Percentiles rank a stretch among this genome's conserved stretches.
These are phyloP conservation scores for Gymnodraco acuticeps DNA, from an alignment of 2,797 vertebrate genomes.

Conservation along the genomic window DNA sequence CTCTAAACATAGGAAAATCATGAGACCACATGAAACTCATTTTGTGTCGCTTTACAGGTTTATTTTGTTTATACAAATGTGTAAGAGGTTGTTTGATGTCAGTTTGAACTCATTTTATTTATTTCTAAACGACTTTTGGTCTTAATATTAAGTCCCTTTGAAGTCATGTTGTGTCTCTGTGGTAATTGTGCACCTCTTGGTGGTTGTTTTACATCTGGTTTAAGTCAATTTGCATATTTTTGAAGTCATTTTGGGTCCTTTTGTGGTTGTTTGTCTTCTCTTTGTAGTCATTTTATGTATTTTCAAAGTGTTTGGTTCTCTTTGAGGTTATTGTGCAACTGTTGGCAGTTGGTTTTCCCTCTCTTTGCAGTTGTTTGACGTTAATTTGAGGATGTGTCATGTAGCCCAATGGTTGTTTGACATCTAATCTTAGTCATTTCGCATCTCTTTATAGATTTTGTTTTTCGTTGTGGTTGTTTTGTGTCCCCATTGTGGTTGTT, in stretches of 20 bases:
- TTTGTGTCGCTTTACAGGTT: neutral
- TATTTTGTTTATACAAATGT: neutral
- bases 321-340: too few relatives aligned
- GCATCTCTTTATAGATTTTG: neutral
- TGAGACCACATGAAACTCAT: neutral
- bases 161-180: neutral
- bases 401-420: neutral
- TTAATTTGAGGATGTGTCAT: neutral
- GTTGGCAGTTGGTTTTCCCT: too few relatives aligned
- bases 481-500: neutral
- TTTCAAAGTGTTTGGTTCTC: too few relatives aligned
- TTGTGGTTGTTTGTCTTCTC: neutral
- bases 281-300: neutral
- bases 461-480: neutral
- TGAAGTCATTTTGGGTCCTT: neutral
- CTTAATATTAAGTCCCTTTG: neutral
- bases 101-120: too few relatives aligned
- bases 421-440: neutral
- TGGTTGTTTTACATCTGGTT: neutral
- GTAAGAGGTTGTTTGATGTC: too few relatives aligned
- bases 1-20: slow-evolving; percentile 15
- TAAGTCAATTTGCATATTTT: neutral
- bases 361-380: too few relatives aligned
- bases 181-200: neutral
- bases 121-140: too few relatives aligned